Evolutionary conservation across 1,140 invertebrate species (phyloP).

Genomic region (Nephila pilipes): DNA sequence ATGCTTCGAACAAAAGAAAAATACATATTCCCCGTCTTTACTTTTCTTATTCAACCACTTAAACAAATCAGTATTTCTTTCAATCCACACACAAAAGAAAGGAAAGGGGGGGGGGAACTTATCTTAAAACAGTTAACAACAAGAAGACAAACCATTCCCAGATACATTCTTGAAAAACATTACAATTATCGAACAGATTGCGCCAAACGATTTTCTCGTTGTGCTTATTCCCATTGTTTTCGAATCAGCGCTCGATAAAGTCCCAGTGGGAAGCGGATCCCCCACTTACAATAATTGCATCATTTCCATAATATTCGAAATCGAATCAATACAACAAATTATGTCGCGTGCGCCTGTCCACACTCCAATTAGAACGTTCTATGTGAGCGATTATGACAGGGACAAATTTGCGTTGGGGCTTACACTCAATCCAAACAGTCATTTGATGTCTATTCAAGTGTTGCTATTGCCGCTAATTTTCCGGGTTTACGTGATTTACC

Average conservation of each 20-base stretch:
- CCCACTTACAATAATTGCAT: constrained; percentile 26
- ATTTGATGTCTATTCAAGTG: not conserved
- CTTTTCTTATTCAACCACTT: no score
- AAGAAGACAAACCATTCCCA: not conserved
- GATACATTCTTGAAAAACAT: constrained; percentile 18
- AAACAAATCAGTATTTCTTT: no score
- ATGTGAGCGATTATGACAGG: not conserved
- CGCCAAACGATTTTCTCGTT: not conserved
- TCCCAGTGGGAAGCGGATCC: not conserved
- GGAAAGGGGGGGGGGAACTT: no score
- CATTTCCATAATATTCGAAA: constrained; percentile 23
- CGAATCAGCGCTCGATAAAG: not conserved
- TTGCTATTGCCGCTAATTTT: not conserved
- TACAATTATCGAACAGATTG: constrained; percentile 23
- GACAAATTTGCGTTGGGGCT: not conserved
- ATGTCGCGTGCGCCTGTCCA: not conserved
- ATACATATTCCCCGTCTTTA: no score
- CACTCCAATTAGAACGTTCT: not conserved
- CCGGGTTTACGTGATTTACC: no score
- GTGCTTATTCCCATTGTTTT: not conserved
- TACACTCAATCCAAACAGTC: not conserved
- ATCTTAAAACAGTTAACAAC: not conserved
- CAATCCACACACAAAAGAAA: no score
- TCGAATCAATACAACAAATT: constrained; percentile 11
- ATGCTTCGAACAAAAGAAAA: no score